Conservation (phyloP, 2,797 vertebrate species). For the Hozukius guyotensis region DNA sequence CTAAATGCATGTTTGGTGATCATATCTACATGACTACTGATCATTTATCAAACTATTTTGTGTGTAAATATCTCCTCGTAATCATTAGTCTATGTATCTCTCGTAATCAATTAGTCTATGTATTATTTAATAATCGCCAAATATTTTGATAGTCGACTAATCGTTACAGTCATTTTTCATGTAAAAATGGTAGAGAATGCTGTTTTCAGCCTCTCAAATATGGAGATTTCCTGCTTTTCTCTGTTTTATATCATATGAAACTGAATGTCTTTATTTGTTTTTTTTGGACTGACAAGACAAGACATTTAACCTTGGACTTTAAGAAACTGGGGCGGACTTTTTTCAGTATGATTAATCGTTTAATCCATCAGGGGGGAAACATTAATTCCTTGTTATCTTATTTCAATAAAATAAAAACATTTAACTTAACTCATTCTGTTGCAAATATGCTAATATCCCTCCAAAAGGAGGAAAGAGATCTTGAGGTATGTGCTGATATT, state of each 20-base stretch:
- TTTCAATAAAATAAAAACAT: not conserved
- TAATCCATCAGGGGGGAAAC: no score
- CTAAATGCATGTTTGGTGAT: not conserved
- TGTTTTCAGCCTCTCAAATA: no score
- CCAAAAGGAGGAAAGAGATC: not conserved
- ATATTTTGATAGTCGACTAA: no score
- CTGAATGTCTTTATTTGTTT: no score
- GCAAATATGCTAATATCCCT: not conserved
- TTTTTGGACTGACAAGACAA: no score
- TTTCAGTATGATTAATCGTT: no score
- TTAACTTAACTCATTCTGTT: not conserved
- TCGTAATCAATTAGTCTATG: not conserved
- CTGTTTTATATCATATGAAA: no score
- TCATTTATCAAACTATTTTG: not conserved
- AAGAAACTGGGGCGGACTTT: no score
- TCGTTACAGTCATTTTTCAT: no score
- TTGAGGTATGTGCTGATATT: fast-evolving
- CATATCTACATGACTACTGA: not conserved
- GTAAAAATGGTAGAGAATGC: no score
- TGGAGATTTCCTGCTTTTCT: no score
- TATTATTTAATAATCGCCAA: not conserved
- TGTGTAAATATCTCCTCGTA: not conserved
- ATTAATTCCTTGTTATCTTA: not conserved
- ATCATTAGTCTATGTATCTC: not conserved
- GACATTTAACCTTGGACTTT: no score